Percentiles rank a stretch among this genome's conserved stretches.
phyloP scores from a whole-genome alignment of 2,888 invertebrate genomes.

The Oxytorus armatus region DNA sequence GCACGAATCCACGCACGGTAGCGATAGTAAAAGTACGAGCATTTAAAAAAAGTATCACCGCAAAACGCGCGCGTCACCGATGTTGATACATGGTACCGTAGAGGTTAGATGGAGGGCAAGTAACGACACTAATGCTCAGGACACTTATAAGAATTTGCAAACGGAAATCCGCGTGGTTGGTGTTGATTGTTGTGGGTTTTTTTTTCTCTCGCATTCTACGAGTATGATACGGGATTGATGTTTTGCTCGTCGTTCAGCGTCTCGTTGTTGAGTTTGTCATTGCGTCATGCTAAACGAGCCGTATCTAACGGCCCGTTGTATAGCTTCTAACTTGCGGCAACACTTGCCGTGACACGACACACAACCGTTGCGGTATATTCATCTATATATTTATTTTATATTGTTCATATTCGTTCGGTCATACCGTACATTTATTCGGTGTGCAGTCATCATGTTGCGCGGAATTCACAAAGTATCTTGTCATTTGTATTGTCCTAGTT shows the following conservation, averaged over 20 bases:
- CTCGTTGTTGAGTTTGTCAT: conserved; percentile 25
- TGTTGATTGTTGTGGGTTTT: conserved; percentile 31
- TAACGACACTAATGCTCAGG: no score
- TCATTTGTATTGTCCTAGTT: no score
- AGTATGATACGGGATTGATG: conserved; percentile 42
- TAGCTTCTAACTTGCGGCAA: conserved; percentile 19
- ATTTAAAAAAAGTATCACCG: conserved; percentile 54
- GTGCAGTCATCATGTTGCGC: no score
- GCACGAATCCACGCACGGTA: conserved; percentile 44
- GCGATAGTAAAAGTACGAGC: conserved; percentile 45
- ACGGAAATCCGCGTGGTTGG: conserved; percentile 58
- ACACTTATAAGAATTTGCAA: conserved; percentile 25
- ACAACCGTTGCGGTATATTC: conserved; percentile 6
- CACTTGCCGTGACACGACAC: conserved; percentile 21
- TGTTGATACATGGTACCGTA: conserved; percentile 43
- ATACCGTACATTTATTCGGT: no score
- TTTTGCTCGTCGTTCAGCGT: conserved; percentile 30
- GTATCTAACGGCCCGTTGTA: conserved; percentile 48
- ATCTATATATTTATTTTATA: background rate
- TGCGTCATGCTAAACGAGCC: conserved; percentile 60
- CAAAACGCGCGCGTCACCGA: conserved; percentile 66
- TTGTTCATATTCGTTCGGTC: background rate
- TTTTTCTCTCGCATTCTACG: conserved; percentile 36
- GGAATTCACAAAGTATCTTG: no score
- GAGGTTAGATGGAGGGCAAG: no score